These are phyloP conservation scores for Emmelina monodactyla DNA, from an alignment of 2,888 invertebrate species.

Conservation along the genomic window DNA sequence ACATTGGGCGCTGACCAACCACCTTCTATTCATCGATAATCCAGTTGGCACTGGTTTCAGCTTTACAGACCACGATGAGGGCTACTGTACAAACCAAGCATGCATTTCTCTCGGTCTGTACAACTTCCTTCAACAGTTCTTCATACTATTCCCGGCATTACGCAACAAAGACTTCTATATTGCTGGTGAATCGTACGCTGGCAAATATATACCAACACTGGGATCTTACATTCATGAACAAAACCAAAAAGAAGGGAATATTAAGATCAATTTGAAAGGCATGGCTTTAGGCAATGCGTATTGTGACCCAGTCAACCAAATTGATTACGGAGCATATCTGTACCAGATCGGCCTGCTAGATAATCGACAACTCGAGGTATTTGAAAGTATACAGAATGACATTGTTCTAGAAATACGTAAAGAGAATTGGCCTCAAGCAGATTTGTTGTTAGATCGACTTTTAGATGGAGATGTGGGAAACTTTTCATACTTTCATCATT, in stretches of 20 bases:
- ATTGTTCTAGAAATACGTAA: constrained; percentile 65
- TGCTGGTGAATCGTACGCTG: constrained; percentile 71
- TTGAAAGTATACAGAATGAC: constrained; percentile 66
- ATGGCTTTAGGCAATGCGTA: constrained; percentile 13
- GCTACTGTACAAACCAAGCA: constrained; percentile 62
- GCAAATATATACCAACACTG: constrained; percentile 59
- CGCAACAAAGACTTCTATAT: constrained; percentile 63
- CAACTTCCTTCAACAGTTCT: constrained; percentile 63
- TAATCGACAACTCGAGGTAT: constrained; percentile 51
- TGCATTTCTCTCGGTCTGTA: constrained; percentile 65
- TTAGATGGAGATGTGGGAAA: constrained; percentile 51
- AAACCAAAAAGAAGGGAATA: constrained; percentile 26
- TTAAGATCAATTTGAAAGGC: constrained; percentile 46
- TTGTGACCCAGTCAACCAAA: constrained; percentile 12
- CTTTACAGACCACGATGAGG: constrained; percentile 59
- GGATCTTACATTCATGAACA: constrained; percentile 58
- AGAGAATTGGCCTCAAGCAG: constrained; percentile 71
- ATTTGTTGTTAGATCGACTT: constrained; percentile 73
- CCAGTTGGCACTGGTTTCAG: constrained; percentile 73
- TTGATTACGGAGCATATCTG: constrained; percentile 11
- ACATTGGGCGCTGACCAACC: constrained; percentile 67
- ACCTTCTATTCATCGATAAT: constrained; percentile 71
- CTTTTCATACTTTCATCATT: constrained; percentile 64
- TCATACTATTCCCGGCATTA: constrained; percentile 63
- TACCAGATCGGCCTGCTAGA: constrained; percentile 13